A percentile compares a stretch with the other conserved stretches of the same genome.
phyloP scores from a whole-genome alignment of 2,113 vertebrate species.

The Anarhynchus alexandrinus region DNA sequence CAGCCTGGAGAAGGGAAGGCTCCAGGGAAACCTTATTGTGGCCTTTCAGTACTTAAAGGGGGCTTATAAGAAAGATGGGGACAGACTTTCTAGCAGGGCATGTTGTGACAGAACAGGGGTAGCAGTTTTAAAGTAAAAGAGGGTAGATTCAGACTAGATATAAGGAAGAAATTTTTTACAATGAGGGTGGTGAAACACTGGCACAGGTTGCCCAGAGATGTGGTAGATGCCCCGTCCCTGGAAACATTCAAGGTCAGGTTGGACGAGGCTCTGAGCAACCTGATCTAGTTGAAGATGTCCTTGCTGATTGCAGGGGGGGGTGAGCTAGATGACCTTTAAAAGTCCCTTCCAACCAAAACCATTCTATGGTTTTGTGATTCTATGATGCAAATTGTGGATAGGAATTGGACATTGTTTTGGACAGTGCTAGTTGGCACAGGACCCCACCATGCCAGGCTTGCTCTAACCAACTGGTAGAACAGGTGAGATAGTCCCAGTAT shows the following conservation, averaged over 20 bases:
- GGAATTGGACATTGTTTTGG: background rate
- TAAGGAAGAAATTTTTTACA: background rate
- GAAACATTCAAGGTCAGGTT: background rate
- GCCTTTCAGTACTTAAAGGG: background rate
- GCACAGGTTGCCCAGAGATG: background rate
- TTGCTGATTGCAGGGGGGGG: background rate
- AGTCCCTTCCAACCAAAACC: background rate
- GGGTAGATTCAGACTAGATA: background rate
- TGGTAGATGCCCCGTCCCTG: background rate
- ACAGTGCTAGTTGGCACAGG: background rate
- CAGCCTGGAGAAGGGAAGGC: background rate
- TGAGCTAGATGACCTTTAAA: background rate
- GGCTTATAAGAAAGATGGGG: background rate
- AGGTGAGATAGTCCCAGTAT: background rate
- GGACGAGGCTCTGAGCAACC: background rate
- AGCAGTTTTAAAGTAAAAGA: background rate
- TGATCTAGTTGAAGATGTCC: background rate
- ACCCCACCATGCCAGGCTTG: background rate
- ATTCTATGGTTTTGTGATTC: background rate
- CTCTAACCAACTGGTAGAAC: background rate
- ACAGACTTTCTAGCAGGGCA: background rate
- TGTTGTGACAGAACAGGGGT: background rate
- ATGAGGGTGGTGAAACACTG: background rate
- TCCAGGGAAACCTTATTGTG: background rate
- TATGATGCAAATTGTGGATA: background rate